A percentile compares a stretch with the other conserved stretches of the same genome.
Conservation (phyloP, 2,888 invertebrate genomes). For the Chrysotoxum bicinctum region DNA sequence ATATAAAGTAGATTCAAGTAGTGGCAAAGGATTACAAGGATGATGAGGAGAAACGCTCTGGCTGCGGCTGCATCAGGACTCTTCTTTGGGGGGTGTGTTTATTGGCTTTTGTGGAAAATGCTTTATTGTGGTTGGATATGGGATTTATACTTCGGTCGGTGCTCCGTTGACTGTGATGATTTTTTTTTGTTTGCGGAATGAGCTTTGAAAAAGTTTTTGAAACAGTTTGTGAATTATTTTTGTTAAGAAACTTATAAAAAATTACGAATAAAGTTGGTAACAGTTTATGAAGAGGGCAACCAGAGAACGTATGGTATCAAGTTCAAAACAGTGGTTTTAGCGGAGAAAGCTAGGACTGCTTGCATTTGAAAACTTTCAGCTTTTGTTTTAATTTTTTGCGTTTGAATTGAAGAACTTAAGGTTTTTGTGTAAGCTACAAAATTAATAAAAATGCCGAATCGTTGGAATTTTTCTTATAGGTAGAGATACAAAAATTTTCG, state of each 20-base stretch:
- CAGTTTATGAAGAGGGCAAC: neutral
- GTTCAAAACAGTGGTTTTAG: neutral
- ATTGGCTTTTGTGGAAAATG: conserved; percentile 29
- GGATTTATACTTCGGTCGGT: neutral
- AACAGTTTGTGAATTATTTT: neutral
- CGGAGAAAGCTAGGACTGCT: neutral
- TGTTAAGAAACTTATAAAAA: neutral
- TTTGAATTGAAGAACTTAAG: neutral
- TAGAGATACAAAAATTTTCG: too few relatives aligned
- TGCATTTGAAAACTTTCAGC: neutral
- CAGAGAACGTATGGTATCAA: neutral
- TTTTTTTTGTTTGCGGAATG: neutral
- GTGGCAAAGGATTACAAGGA: conserved; percentile 23
- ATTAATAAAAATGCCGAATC: too few relatives aligned
- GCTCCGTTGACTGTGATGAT: conserved; percentile 37
- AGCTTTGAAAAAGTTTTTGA: neutral
- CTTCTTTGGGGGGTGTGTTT: neutral
- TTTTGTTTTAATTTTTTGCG: neutral
- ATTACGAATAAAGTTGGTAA: conserved; percentile 1
- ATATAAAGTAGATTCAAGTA: conserved; percentile 89
- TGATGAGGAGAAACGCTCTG: neutral
- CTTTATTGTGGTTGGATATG: conserved; percentile 23
- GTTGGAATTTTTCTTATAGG: too few relatives aligned
- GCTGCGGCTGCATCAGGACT: neutral
- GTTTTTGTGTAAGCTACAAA: too few relatives aligned